A percentile compares a stretch with the other conserved stretches of the same genome.
phyloP scores from a whole-genome alignment of 2,113 vertebrate genomes.

The Colius striatus region DNA sequence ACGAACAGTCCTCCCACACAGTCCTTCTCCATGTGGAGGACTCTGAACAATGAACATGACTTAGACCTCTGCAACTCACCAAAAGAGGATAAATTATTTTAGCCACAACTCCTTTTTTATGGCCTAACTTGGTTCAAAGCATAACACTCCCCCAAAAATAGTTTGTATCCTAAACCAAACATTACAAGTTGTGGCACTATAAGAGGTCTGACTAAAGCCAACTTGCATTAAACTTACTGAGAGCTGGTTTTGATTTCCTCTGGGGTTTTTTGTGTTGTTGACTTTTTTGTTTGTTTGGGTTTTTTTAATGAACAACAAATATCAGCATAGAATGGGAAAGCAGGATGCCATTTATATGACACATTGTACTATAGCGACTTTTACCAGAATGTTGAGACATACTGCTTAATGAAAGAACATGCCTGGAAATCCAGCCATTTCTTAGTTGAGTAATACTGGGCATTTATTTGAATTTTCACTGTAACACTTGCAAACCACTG shows the following conservation, averaged over 20 bases:
- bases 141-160: background rate
- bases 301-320: background rate
- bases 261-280: background rate
- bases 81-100: background rate
- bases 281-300: background rate
- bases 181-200: background rate
- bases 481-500: background rate
- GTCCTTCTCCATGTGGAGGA: background rate
- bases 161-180: background rate
- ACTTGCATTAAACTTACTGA: background rate
- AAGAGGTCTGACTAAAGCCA: background rate
- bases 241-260: background rate
- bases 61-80: background rate
- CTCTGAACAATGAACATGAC: background rate
- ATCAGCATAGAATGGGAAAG: background rate
- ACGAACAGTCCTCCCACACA: accelerated
- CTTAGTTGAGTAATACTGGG: background rate
- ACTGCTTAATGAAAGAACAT: background rate
- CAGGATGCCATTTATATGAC: background rate
- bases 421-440: background rate
- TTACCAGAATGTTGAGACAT: background rate
- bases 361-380: background rate
- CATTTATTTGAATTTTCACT: background rate
- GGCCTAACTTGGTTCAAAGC: background rate
- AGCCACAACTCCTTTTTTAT: background rate